phyloP scores from a whole-genome alignment of 2,888 invertebrate species.

The Dascillus cervinus region DNA sequence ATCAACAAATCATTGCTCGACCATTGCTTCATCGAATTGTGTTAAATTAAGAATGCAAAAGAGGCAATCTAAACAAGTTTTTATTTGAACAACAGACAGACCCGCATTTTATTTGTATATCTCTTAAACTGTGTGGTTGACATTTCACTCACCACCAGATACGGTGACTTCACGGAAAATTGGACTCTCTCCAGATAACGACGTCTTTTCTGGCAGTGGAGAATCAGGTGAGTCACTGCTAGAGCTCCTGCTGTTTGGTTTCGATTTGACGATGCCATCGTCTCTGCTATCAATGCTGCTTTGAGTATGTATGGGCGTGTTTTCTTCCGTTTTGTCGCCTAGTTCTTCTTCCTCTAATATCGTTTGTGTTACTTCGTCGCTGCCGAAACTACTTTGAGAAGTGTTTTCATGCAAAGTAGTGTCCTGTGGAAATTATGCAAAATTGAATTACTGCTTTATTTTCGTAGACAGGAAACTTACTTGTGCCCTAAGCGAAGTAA shows the following conservation, averaged over 20 bases:
- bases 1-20: slow-evolving; percentile 13
- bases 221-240: slow-evolving; percentile 39
- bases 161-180: slow-evolving; percentile 48
- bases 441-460: slow-evolving; percentile 1
- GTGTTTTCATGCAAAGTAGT: slow-evolving; percentile 26
- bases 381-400: slow-evolving; percentile 17
- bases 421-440: slow-evolving; percentile 25
- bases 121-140: slow-evolving; percentile 4
- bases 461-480: slow-evolving; percentile 20
- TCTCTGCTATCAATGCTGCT: slow-evolving; percentile 30
- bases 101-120: slow-evolving; percentile 19
- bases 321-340: slow-evolving; percentile 16
- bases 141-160: slow-evolving; percentile 45
- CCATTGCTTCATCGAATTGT: too few relatives aligned
- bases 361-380: slow-evolving; percentile 36
- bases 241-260: slow-evolving; percentile 22
- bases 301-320: slow-evolving; percentile 30
- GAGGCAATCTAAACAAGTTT: slow-evolving; percentile 17
- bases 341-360: slow-evolving; percentile 37
- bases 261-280: slow-evolving; percentile 14
- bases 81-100: slow-evolving; percentile 12
- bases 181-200: slow-evolving; percentile 39
- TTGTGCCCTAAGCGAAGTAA: slow-evolving; percentile 37
- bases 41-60: too few relatives aligned
- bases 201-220: slow-evolving; percentile 39